Evolutionary conservation across 2,888 invertebrate species (phyloP), one percentile per base, ranked within the genome.

Genomic region (Calameuta pallipes): DNA sequence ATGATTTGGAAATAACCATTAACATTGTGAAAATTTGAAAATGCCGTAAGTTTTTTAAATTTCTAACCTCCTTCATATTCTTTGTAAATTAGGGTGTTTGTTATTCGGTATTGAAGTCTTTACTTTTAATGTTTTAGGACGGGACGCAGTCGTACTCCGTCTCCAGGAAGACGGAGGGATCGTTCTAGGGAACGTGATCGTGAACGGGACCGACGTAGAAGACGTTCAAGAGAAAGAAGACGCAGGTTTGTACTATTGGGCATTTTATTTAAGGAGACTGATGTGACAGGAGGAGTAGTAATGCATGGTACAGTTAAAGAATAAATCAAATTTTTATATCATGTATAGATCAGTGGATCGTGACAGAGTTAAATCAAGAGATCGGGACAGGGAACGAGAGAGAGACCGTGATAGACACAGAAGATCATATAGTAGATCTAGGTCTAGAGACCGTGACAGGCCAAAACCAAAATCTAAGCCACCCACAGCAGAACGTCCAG

Each of bases 101-200:
- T 56, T 23, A 56, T 23, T 56, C 23, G 23, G 71, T 34, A 30
- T 33, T 77, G 73, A 76, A 80, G 69, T 56, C 68, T 78, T 34
- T 9, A 9, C 9, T 73, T 15, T 56, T 34, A 69, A 68, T 69
- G 11, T 81, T 79, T 82, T 81, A 75, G 78, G 81, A 93, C 95
- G 94, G 93, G 93, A 80, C 90, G 93, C 84, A 92, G 93, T 86
- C 92, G 93, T 81, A 92, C 93, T 75, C 93, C 93, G 76, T 92
- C 92, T 35, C 92, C 92, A 30, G 89, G 91, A 78, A 92, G 93
- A 87, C 90, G 93, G 82, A 92, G 93, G 76, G 93, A 93, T 77
- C 90, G 92, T 80, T 92, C 92, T n/a, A 88, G 92, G 78, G 93
- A 93, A 82, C 90, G 93, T 73, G 93, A 92, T 75, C 87, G 92